These are phyloP conservation scores for Netelia inedita DNA, from an alignment of 2,888 invertebrate genomes.

Conservation along the genomic window DNA sequence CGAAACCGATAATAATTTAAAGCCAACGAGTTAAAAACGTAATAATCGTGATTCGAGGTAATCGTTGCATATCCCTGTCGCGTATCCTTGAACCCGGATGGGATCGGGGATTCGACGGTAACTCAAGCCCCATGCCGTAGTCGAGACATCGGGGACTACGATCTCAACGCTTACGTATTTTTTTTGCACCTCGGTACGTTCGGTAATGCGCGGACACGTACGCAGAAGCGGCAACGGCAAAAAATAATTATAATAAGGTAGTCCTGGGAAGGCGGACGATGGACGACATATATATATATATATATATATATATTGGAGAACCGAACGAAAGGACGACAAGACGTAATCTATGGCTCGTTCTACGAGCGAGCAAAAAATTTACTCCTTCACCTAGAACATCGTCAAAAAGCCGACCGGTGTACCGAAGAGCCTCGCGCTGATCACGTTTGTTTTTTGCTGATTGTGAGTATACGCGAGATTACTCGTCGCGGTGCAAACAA, in stretches of 20 bases:
- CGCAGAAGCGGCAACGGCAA: neutral
- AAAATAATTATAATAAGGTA: constrained; percentile 33
- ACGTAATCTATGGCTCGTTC: neutral
- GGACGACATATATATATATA: neutral
- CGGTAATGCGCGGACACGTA: neutral
- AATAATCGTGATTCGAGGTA: constrained; percentile 14
- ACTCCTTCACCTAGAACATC: neutral
- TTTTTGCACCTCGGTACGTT: constrained; percentile 28
- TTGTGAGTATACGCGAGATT: too few relatives aligned
- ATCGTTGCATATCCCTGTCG: constrained; percentile 17
- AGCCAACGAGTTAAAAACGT: neutral
- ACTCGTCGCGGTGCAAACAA: too few relatives aligned
- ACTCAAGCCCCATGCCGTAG: constrained; percentile 12
- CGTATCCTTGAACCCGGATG: constrained; percentile 32
- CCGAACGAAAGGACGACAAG: constrained; percentile 10
- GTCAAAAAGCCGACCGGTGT: neutral
- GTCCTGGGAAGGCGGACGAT: neutral
- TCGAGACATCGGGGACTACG: constrained; percentile 28
- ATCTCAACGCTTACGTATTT: constrained; percentile 12
- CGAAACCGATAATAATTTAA: constrained; percentile 4
- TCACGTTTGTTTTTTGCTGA: too few relatives aligned
- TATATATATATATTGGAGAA: neutral
- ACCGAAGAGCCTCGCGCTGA: too few relatives aligned
- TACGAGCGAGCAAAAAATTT: neutral
- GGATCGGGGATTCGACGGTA: constrained; percentile 42